Evolutionary conservation across 2,797 vertebrate genomes (phyloP), one percentile per base, ranked within the genome.

Genomic region (Sebastes itinus): DNA sequence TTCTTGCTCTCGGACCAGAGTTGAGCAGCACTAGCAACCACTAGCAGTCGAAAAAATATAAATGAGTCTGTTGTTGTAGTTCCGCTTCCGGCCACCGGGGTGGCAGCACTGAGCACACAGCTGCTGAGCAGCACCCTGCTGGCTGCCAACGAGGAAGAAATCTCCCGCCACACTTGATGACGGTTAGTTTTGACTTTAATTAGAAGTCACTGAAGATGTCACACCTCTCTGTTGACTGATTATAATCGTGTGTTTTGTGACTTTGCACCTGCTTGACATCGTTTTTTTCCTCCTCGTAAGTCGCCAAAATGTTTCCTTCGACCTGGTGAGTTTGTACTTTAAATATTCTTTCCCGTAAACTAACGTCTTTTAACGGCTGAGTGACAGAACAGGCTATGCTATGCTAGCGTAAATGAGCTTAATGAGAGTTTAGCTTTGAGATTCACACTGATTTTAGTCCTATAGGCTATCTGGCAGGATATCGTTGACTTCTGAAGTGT

Each of bases 271-370:
- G 3, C 2, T 2, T 49, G 27, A 35, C 59, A 28, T 33, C 20
- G n/a, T 46, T 20, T 49, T 61, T 30, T n/a, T 7, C 18, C 52
- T 25, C 11, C n/a, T 12, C 18, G 0, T 2, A 46, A 22, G 12
- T 55, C 13, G 5, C 1, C 25, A 6, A 16, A 63, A 61, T 5
- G 27, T 20, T n/a, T 2, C 1, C 13, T 20, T 42, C 1, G 2
- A n/a, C 20, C 22, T 14, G 75, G 78, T 81, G 61, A 85, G 78
- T 78, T 59, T 59, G 6, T 25, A 4, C 6, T 64, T 64, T 69
- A 0, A 4, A 7, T 14, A 5, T 27, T 66, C 5, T n/a, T 54
- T 1, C 6, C 4, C 1, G 0, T 38, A 38, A 38, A 38, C 35
- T 46, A 7, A 61, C 3, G 2, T 4, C 5, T 58, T 22, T 3